Conservation (phyloP, 1,140 invertebrate genomes). For the Ceratina australensis region DNA sequence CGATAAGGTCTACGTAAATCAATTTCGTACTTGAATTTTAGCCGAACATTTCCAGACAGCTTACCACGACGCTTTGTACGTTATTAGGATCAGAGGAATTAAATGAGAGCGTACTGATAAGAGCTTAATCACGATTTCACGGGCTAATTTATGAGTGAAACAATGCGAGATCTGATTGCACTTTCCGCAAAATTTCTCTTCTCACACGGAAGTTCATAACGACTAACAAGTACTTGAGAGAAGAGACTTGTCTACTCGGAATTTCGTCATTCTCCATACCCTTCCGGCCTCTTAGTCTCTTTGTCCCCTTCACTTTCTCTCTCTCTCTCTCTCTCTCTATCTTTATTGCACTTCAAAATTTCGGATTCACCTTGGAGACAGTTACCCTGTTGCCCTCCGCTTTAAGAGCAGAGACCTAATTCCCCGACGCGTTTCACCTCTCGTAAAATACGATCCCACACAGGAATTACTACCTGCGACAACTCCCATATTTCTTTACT, state of each 20-base stretch:
- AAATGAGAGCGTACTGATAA: not conserved
- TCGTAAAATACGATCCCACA: slow-evolving; percentile 27
- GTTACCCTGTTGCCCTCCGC: slow-evolving; percentile 46
- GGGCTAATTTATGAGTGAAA: slow-evolving; percentile 31
- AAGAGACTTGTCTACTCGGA: slow-evolving; percentile 50
- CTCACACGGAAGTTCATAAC: slow-evolving; percentile 35
- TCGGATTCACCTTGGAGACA: slow-evolving; percentile 46
- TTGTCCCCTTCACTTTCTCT: not conserved
- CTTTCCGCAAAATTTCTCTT: slow-evolving; percentile 25
- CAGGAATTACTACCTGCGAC: not conserved
- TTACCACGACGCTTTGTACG: not conserved
- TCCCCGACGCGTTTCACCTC: slow-evolving; percentile 32
- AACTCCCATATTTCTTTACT: not conserved
- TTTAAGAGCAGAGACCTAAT: slow-evolving; percentile 42
- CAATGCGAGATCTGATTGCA: slow-evolving; percentile 19
- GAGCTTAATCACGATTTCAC: too few relatives aligned
- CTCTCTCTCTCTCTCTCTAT: not conserved
- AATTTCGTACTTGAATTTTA: slow-evolving; percentile 4
- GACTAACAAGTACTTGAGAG: slow-evolving; percentile 32
- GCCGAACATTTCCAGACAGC: too few relatives aligned
- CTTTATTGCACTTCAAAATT: slow-evolving; percentile 39
- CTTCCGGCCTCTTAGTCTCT: slow-evolving; percentile 15
- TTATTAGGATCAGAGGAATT: not conserved
- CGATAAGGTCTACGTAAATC: slow-evolving; percentile 13
- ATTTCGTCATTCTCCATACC: slow-evolving; percentile 45